Conservation (phyloP, 2,113 vertebrate species). For the Arvicanthis niloticus region DNA sequence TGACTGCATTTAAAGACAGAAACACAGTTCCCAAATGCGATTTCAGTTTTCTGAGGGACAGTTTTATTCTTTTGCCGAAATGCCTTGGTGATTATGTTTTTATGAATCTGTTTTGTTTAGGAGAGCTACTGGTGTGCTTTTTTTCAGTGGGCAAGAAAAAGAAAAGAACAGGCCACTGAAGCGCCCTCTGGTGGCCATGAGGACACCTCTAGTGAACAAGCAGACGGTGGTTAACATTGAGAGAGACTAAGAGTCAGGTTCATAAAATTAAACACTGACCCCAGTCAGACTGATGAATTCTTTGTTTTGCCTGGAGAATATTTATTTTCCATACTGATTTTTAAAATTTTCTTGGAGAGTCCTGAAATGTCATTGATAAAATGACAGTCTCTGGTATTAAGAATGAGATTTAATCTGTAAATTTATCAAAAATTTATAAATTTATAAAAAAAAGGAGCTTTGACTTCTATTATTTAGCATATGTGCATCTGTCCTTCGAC, state of each 20-base stretch:
- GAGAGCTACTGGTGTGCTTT: not conserved
- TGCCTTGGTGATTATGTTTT: slow-evolving; percentile 56
- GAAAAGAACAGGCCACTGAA: slow-evolving; percentile 25
- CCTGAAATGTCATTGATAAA: not conserved
- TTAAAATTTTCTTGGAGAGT: slow-evolving; percentile 43
- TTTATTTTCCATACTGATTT: slow-evolving; percentile 23
- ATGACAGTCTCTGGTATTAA: slow-evolving; percentile 52
- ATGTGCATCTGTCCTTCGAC: slow-evolving; percentile 43
- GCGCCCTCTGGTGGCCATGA: not conserved
- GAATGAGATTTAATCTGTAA: slow-evolving; percentile 34
- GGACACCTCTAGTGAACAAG: not conserved
- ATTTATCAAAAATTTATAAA: too few species aligned
- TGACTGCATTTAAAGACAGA: slow-evolving; percentile 54
- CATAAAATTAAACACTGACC: slow-evolving; percentile 18
- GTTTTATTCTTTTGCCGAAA: slow-evolving; percentile 60
- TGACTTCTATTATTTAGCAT: slow-evolving; percentile 61
- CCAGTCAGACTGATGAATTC: not conserved
- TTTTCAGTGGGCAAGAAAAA: slow-evolving; percentile 59
- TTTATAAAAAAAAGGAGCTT: not conserved
- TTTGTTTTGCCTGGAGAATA: not conserved
- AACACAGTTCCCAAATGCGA: slow-evolving; percentile 55
- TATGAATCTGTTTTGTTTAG: slow-evolving; percentile 59
- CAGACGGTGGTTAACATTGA: not conserved
- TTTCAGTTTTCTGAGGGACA: slow-evolving; percentile 64
- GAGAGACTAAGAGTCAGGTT: slow-evolving; percentile 21